Percentiles rank a stretch among this genome's conserved stretches.
Conservation (phyloP, 2,797 vertebrate species). For the Luscinia megarhynchos region DNA sequence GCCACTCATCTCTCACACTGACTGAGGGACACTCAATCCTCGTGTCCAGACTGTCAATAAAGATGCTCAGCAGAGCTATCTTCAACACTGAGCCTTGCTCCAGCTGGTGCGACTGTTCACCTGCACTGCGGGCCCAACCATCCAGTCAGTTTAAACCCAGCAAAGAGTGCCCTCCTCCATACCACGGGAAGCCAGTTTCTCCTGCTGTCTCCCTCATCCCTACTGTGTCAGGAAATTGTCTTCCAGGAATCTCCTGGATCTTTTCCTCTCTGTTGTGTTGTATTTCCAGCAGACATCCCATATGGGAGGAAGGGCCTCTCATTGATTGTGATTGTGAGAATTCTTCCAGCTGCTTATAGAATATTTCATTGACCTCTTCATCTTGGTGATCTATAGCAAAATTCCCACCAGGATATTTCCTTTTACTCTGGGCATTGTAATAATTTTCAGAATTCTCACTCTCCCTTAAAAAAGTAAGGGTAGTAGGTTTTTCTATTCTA, state of each 20-base stretch:
- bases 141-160: background rate
- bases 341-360: background rate
- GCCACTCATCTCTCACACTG: no score
- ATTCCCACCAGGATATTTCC: background rate
- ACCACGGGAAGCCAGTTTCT: background rate
- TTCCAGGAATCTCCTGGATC: background rate
- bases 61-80: background rate
- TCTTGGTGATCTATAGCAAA: background rate
- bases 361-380: background rate
- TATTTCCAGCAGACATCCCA: background rate
- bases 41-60: background rate
- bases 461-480: background rate
- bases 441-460: background rate
- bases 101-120: no score
- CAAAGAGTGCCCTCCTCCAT: background rate
- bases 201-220: background rate
- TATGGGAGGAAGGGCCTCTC: background rate
- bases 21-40: background rate
- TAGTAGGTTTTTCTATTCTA: background rate
- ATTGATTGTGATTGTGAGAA: background rate
- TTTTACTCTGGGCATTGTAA: background rate
- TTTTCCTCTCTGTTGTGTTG: background rate
- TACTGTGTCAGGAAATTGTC: background rate
- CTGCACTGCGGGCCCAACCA: accelerated
- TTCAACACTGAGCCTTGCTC: background rate